Evolutionary conservation across 1,140 invertebrate species (phyloP).

Genomic region (Tetranychus urticae): DNA sequence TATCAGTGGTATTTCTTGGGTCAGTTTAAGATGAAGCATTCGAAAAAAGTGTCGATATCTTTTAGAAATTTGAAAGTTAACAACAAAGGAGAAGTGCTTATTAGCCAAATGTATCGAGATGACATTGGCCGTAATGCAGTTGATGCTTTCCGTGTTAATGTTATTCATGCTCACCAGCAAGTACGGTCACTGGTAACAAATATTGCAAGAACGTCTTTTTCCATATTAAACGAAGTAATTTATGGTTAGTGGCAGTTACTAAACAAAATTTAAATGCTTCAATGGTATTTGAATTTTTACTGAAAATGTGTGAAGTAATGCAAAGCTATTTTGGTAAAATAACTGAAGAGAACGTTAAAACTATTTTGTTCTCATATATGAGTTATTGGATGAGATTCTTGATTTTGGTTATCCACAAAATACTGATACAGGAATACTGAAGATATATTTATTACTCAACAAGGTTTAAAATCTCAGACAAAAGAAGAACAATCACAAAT

Average conservation of each 20-base stretch:
- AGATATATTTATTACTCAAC: conserved; percentile 67
- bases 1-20: too few relatives aligned
- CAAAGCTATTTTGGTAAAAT: conserved; percentile 96
- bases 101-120: conserved; percentile 90
- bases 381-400: conserved; percentile 88
- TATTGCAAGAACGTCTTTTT: conserved; percentile 55
- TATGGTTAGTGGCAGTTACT: conserved; percentile 86
- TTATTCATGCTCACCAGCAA: conserved; percentile 95
- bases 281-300: conserved; percentile 83
- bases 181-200: conserved; percentile 73
- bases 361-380: conserved; percentile 98
- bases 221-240: conserved; percentile 94
- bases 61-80: too few relatives aligned
- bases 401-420: conserved; percentile 99
- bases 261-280: conserved; percentile 96
- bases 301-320: conserved; percentile 87
- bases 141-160: conserved; percentile 84
- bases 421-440: conserved; percentile 93
- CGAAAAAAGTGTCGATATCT: too few relatives aligned
- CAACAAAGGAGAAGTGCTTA: conserved; percentile 94
- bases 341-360: conserved; percentile 98
- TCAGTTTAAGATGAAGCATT: too few relatives aligned
- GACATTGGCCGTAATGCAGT: conserved; percentile 90
- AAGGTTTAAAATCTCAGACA: conserved; percentile 90
- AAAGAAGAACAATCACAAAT: conserved; percentile 77